phyloP scores from a whole-genome alignment of 2,797 vertebrate genomes.

The Argyrosomus regius region DNA sequence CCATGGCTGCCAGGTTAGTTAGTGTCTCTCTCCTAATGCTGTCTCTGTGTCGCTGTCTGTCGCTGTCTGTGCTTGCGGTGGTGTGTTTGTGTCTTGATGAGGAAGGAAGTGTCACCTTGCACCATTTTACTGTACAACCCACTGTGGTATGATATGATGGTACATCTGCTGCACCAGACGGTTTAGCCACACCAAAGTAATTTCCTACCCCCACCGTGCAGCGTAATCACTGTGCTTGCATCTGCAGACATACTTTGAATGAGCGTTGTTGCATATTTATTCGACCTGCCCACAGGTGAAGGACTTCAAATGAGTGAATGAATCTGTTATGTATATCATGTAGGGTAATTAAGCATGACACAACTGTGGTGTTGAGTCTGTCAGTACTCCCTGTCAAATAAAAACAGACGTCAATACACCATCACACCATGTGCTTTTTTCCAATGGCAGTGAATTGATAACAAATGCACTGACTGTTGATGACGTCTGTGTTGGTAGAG shows the following conservation, averaged over 20 bases:
- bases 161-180: conserved; percentile 15
- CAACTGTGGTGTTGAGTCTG: background rate
- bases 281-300: background rate
- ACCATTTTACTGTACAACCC: conserved; percentile 19
- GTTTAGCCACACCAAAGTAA: conserved; percentile 17
- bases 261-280: too few species aligned
- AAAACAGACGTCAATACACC: conserved; percentile 2
- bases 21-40: conserved; percentile 24
- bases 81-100: background rate
- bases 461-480: background rate
- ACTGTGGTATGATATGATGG: background rate
- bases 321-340: background rate
- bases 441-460: background rate
- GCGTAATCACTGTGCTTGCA: background rate
- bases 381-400: conserved; percentile 8
- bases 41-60: background rate
- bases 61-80: background rate
- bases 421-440: background rate
- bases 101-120: conserved; percentile 38
- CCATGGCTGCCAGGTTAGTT: conserved; percentile 93
- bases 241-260: background rate
- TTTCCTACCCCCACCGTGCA: background rate
- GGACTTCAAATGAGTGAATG: background rate
- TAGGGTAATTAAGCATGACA: background rate
- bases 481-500: background rate